Base-by-base conservation (phyloP, 1,140 invertebrate species). In the Brachionus koreanus region DNA sequence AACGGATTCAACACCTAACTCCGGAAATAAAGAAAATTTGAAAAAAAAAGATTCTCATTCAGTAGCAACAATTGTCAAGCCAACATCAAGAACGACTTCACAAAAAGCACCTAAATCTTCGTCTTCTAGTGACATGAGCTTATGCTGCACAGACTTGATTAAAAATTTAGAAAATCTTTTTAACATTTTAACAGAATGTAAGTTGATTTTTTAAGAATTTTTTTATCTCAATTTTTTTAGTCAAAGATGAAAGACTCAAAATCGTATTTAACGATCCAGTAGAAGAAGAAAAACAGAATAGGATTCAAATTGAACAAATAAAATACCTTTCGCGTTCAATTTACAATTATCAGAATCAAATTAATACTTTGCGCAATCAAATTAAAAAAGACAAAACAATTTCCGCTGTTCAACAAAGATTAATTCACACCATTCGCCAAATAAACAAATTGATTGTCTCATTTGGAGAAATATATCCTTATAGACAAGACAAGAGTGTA, bases 271-370 rank as follows among this genome's bases (percentile, higher is more conserved):
- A 74, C 46, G 69, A 74, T 29, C 69, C 69, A 10, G 23, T 46
- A 13, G 69, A 74, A 74, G 69, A 74, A 42, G 69, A 74, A 46
- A 74, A 74, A 74, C 69, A 74, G 12, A 46, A 46, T n/a, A 13
- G 69, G 3, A 74, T 74, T 9, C 37, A 74, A 10, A 19, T 46
- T 9, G 69, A 74, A 46, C 69, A 74, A 46, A 74, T 74, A 16
- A 74, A 74, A 74, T 74, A 74, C 39, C 43, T 74, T 9, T 74
- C 69, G 1, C 39, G 69, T 23, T 74, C 69, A 19, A 46, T 74
- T 3, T 74, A 74, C 6, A 74, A 74, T 46, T 74, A 46, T 33
- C 69, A 74, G 25, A 74, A 74, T 74, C 69, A 74, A 74, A 74
- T 74, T 49, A 74, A 39, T 12, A 25, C 69, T 13, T 29, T 74